Percentiles rank a stretch among this genome's conserved stretches.
phyloP scores from a whole-genome alignment of 2,888 invertebrate species.

The Sinodicranocentrus sp. region DNA sequence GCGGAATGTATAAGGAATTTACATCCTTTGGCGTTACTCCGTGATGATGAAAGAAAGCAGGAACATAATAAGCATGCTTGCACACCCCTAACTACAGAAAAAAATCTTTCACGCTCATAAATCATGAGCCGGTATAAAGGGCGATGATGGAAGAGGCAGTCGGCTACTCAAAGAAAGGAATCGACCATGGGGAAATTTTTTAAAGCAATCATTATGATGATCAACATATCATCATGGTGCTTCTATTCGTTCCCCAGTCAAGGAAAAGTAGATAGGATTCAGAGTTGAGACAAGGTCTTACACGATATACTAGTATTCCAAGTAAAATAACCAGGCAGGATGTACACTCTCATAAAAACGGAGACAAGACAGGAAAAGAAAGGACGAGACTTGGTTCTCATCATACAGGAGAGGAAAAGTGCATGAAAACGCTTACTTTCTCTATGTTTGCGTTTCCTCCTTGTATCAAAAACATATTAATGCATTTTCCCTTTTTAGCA shows the following conservation, averaged over 20 bases:
- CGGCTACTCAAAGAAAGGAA: constrained; percentile 72
- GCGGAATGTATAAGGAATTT: constrained; percentile 17
- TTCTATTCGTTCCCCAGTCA: neutral
- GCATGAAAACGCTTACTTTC: constrained; percentile 19
- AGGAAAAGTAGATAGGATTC: neutral
- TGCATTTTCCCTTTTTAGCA: constrained; percentile 12
- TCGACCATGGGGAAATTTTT: constrained; percentile 75
- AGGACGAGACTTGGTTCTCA: neutral
- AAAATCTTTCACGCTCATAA: constrained; percentile 72
- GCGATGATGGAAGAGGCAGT: constrained; percentile 56
- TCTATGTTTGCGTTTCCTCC: neutral
- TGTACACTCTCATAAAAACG: neutral
- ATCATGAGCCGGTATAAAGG: constrained; percentile 70
- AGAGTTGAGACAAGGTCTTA: constrained; percentile 1
- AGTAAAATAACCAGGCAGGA: too few relatives aligned
- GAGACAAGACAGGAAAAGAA: constrained; percentile 1
- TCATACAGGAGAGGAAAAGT: constrained; percentile 14
- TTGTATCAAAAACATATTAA: neutral
- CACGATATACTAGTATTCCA: neutral
- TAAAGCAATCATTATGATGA: constrained; percentile 69
- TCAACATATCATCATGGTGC: constrained; percentile 52
- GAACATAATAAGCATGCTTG: neutral
- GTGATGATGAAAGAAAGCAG: constrained; percentile 14
- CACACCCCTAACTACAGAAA: constrained; percentile 22
- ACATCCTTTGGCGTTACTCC: neutral